phyloP scores from a whole-genome alignment of 2,888 invertebrate genomes.

The Gryllus longicercus region DNA sequence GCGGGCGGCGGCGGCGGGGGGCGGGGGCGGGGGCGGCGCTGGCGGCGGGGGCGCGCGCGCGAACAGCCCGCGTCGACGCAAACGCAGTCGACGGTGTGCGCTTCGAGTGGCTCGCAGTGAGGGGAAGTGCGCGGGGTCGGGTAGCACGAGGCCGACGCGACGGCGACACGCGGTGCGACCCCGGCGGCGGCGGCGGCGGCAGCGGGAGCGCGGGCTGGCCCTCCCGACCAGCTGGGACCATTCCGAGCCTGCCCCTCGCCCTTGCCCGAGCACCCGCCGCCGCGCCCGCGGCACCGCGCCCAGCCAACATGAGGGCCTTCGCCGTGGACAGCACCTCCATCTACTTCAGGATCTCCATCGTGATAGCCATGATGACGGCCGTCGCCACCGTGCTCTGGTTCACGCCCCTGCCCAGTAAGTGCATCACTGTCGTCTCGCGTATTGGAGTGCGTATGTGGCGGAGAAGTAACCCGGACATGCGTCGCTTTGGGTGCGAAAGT shows the following conservation, averaged over 20 bases:
- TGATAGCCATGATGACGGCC: conserved; percentile 29
- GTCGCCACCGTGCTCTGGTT: conserved; percentile 35
- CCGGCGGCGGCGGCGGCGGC: no score
- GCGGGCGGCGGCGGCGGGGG: not conserved
- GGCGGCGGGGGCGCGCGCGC: not conserved
- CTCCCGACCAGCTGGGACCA: not conserved
- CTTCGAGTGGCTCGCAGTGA: not conserved
- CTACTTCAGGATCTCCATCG: conserved; percentile 26
- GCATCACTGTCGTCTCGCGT: not conserved
- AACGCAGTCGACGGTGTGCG: not conserved
- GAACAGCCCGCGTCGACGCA: not conserved
- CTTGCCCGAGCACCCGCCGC: not conserved
- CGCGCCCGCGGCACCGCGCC: not conserved
- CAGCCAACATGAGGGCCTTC: conserved; percentile 19
- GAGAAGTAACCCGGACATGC: no score
- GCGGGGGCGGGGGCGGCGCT: not conserved
- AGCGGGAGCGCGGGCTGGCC: not conserved
- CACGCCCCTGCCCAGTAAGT: conserved; percentile 35
- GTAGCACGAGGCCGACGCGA: no score
- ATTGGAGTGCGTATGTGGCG: no score
- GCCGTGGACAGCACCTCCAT: conserved; percentile 19
- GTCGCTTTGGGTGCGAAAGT: no score
- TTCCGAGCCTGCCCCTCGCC: not conserved
- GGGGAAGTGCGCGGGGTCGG: no score
- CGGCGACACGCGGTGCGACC: no score